Base-by-base conservation (phyloP, 2,797 vertebrate genomes). In the Alectoris magna region DNA sequence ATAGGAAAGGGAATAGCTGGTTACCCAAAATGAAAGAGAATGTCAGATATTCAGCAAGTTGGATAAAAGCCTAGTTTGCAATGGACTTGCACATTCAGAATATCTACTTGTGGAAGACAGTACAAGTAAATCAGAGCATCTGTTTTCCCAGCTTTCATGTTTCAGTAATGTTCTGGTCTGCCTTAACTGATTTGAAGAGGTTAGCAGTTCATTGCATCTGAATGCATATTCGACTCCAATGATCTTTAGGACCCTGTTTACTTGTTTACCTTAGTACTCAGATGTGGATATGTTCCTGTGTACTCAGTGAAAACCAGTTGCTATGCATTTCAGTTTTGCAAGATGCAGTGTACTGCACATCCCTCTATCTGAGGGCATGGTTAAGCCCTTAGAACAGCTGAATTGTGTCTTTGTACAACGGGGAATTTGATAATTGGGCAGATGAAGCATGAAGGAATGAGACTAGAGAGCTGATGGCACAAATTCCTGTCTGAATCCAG, bases 361-460 rank as follows among this genome's bases (percentile, higher is more conserved):
- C 96, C 79, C 82, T 83, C 73, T 60, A 38, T 96, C 88, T 79
- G 93, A 92, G 95, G 89, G 88, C 96, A 96, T 89, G 88, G 96
- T 67, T 96, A 96, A 97, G 92, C 94, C 82, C 90, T 87, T 72
- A 80, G 82, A 95, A 96, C 78, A 95, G 91, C 93, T 95, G 95
- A 97, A 90, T 96, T 63, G 88, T 94, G 87, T 94, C 93, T 96
- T 94, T 94, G 81, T 96, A 66, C 81, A 79, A 72, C 80, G 81
- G 84, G 51, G 93, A 89, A 96, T 96, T 96, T 97, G 93, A 95
- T 96, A 97, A 97, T 94, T 95, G 95, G 89, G 67, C 94, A 96
- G 91, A 96, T 95, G 96, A 96, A 95, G 96, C 95, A 97, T 96
- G 96, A 97, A 97, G 93, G 84, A 96, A 96, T 96, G 96, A 97